phyloP scores from a whole-genome alignment of 2,113 vertebrate species.

The Malurus alboscapulatus region DNA sequence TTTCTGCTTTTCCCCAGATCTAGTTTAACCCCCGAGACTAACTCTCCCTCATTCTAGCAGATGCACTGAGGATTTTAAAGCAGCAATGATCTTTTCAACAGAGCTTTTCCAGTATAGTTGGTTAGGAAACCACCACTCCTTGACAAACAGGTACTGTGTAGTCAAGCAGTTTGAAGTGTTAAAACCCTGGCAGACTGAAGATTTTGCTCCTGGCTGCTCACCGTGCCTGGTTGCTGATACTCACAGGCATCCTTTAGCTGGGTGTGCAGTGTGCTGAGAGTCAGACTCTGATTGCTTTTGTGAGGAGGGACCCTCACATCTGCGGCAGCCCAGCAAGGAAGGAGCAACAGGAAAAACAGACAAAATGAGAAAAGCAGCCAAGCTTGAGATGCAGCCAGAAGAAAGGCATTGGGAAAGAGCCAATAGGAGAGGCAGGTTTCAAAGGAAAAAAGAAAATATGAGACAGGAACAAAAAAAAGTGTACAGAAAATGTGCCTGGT shows the following conservation, averaged over 20 bases:
- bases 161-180: background rate
- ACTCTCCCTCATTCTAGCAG: background rate
- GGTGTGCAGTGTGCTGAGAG: background rate
- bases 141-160: background rate
- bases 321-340: constrained; percentile 3
- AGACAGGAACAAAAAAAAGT: constrained; percentile 15
- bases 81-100: background rate
- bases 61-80: background rate
- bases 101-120: background rate
- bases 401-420: constrained; percentile 48
- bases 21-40: background rate
- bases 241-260: background rate
- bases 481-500: background rate
- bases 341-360: constrained; percentile 49
- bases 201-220: background rate
- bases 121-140: background rate
- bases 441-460: constrained; percentile 19
- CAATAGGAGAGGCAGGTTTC: constrained; percentile 56
- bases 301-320: background rate
- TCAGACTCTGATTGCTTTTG: constrained; percentile 39
- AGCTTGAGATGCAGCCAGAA: constrained; percentile 58
- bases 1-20: background rate
- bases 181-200: background rate
- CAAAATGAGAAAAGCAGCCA: constrained; percentile 63
- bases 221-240: background rate